These are phyloP conservation scores for Coregonus suidteri DNA, from an alignment of 2,797 vertebrate genomes.

Conservation along the genomic window DNA sequence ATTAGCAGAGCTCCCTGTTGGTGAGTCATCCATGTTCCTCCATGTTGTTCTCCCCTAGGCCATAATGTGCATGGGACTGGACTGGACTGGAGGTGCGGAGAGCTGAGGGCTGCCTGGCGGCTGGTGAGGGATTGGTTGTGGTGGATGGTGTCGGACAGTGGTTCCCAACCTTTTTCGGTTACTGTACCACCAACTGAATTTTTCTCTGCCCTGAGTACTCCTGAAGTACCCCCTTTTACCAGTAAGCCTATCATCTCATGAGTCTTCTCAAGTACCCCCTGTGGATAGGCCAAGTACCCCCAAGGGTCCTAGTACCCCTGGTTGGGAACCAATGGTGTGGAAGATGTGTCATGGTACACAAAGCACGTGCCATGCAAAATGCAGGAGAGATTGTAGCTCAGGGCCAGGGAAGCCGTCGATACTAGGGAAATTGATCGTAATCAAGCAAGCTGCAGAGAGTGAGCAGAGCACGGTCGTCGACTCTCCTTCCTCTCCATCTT, in stretches of 20 bases:
- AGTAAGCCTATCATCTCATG: too few species aligned
- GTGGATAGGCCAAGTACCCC: too few species aligned
- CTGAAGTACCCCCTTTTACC: too few species aligned
- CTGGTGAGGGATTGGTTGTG: conserved; percentile 11
- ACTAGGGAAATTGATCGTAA: conserved; percentile 84
- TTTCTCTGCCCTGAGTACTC: too few species aligned
- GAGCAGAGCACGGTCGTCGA: conserved; percentile 73
- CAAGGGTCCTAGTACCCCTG: too few species aligned
- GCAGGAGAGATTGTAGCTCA: conserved; percentile 78
- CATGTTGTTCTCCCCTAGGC: conserved; percentile 63
- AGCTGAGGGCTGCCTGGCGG: conserved; percentile 38
- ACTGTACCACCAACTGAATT: too few species aligned
- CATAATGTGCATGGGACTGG: conserved; percentile 17
- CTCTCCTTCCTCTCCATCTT: conserved; percentile 62
- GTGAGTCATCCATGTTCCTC: conserved; percentile 18
- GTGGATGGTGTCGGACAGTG: conserved; percentile 38
- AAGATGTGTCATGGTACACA: conserved; percentile 77
- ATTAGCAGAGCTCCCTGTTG: not conserved
- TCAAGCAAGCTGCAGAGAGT: conserved; percentile 82
- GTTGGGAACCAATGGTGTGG: conserved; percentile 30
- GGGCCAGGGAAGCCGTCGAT: conserved; percentile 81
- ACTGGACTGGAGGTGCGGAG: not conserved
- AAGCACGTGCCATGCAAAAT: conserved; percentile 82
- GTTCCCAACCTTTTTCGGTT: too few species aligned
- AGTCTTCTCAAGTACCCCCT: too few species aligned